phyloP scores from a whole-genome alignment of 2,113 vertebrate genomes.

The Heterotis niloticus region DNA sequence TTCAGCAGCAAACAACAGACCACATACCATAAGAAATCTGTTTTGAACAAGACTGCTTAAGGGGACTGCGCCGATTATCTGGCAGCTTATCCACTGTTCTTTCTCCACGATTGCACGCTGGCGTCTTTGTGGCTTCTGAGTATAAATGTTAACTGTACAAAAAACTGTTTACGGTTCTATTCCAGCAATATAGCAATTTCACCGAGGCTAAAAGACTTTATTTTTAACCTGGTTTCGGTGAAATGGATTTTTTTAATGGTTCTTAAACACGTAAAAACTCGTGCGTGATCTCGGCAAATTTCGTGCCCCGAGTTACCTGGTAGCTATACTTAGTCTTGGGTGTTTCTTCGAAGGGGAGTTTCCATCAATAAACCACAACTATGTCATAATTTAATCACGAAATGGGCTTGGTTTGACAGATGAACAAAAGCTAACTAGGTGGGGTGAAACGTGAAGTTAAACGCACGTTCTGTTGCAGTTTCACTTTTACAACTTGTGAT shows the following conservation, averaged over 20 bases:
- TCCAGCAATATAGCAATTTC: not conserved
- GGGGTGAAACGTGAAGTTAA: not conserved
- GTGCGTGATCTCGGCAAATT: not conserved
- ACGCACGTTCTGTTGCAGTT: not conserved
- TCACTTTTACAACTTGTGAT: not conserved
- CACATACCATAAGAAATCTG: not conserved
- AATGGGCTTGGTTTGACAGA: not conserved
- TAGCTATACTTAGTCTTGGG: not conserved
- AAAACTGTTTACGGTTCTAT: not conserved
- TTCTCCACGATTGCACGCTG: not conserved
- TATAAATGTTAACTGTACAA: not conserved
- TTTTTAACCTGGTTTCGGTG: not conserved
- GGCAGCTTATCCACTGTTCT: no score
- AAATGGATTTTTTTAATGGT: not conserved
- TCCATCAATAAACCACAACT: not conserved
- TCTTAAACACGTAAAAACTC: not conserved
- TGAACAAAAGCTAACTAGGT: not conserved
- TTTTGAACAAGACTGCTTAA: not conserved
- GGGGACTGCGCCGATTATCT: not conserved
- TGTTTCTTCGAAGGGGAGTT: not conserved
- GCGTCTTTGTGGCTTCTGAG: not conserved
- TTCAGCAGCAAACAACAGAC: not conserved
- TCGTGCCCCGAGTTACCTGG: not conserved
- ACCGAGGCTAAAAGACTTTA: not conserved
- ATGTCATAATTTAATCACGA: constrained; percentile 13